Evolutionary conservation across 64 coral and sea anemone genomes (phyloP).

Genomic region (Astreopora myriophthalma): DNA sequence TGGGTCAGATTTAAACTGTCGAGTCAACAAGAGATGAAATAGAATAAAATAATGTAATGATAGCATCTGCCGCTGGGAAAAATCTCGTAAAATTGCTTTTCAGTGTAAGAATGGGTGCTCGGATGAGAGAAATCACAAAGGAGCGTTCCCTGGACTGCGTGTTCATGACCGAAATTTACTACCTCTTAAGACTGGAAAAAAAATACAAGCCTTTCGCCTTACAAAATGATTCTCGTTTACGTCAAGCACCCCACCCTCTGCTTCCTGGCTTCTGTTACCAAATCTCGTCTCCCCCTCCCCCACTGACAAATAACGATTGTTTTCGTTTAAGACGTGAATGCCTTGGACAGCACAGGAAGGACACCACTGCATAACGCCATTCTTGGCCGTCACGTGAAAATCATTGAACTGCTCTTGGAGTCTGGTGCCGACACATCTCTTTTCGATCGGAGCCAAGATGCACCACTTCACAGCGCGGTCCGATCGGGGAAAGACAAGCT

Average conservation of each 20-base stretch:
- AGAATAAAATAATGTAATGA: too few species aligned
- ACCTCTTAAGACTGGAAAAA: neutral
- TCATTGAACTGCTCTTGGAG: slow-evolving; percentile 40
- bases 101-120: too few species aligned
- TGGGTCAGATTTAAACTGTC: too few species aligned
- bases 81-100: too few species aligned
- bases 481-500: slow-evolving; percentile 28
- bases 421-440: slow-evolving; percentile 39
- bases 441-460: slow-evolving; percentile 46
- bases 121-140: too few species aligned
- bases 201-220: too few species aligned
- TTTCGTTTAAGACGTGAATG: slow-evolving; percentile 39
- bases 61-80: too few species aligned
- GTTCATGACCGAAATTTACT: too few species aligned
- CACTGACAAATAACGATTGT: neutral
- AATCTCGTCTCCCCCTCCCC: neutral
- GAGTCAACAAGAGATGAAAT: too few species aligned
- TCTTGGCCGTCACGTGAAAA: neutral
- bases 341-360: slow-evolving; percentile 27
- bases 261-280: too few species aligned
- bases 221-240: too few species aligned
- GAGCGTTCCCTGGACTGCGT: neutral
- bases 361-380: slow-evolving; percentile 63
- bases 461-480: slow-evolving; percentile 57
- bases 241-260: too few species aligned